These are phyloP conservation scores for Hucho hucho DNA, from an alignment of 2,113 vertebrate genomes.

Conservation along the genomic window DNA sequence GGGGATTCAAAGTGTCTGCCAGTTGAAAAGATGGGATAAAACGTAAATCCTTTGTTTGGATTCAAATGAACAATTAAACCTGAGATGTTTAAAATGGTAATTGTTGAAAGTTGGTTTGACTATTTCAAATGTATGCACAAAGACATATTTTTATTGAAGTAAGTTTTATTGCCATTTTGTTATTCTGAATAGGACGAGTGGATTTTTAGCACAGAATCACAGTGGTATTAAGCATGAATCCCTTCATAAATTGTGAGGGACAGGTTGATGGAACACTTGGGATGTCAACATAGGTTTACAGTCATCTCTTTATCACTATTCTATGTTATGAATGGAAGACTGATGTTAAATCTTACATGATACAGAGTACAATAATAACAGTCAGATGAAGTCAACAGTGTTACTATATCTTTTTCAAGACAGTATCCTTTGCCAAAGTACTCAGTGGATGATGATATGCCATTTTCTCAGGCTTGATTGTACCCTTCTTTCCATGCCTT, in stretches of 20 bases:
- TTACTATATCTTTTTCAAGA: conserved; percentile 37
- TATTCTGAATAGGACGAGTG: conserved; percentile 49
- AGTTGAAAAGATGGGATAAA: too few species aligned
- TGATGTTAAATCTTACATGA: conserved; percentile 53
- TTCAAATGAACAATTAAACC: too few species aligned
- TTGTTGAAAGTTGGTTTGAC: too few species aligned
- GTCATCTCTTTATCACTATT: conserved; percentile 34
- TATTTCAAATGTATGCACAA: too few species aligned
- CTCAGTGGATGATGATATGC: neutral
- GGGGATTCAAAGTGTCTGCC: too few species aligned
- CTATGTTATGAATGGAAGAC: conserved; percentile 63
- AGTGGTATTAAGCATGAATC: conserved; percentile 64
- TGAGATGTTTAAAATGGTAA: too few species aligned
- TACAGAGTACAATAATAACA: conserved; percentile 49
- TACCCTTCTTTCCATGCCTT: too few species aligned
- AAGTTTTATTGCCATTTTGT: conserved; percentile 76
- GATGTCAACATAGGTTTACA: conserved; percentile 30
- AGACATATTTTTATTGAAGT: conserved; percentile 49
- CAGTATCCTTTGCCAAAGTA: conserved; percentile 45
- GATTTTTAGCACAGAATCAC: conserved; percentile 65
- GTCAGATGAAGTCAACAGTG: conserved; percentile 32
- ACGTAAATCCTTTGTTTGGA: too few species aligned
- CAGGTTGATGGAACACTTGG: conserved; percentile 44
- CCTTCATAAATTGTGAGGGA: conserved; percentile 55
- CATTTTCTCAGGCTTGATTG: too few species aligned